Percentiles rank a stretch among this genome's conserved stretches.
phyloP scores from a whole-genome alignment of 2,888 invertebrate genomes.

The Lasioglossum zephyrum region DNA sequence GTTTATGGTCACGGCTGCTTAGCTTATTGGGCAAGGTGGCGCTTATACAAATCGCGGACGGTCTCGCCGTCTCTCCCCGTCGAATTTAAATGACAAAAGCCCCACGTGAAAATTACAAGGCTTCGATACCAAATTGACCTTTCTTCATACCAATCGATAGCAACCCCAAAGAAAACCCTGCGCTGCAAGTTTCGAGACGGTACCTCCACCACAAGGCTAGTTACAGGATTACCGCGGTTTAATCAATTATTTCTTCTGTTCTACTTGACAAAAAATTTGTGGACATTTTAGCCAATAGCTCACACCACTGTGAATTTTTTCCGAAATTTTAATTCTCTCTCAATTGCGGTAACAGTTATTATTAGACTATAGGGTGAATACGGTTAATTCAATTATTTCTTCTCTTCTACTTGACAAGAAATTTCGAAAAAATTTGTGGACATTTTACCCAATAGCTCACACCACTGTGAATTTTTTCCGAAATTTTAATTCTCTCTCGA shows the following conservation, averaged over 20 bases:
- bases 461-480: too few relatives aligned
- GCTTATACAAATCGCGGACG: constrained; percentile 47
- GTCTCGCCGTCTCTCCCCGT: neutral
- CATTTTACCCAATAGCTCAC: too few relatives aligned
- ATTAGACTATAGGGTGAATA: too few relatives aligned
- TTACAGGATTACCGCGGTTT: neutral
- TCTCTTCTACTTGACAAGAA: too few relatives aligned
- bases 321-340: too few relatives aligned
- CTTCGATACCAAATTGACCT: neutral
- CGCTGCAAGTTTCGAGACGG: neutral
- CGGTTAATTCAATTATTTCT: neutral
- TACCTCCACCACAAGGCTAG: neutral
- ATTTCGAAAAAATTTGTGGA: too few relatives aligned
- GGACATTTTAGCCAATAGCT: too few relatives aligned
- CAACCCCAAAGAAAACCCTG: neutral
- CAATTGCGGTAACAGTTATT: too few relatives aligned
- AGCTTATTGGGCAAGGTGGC: constrained; percentile 45
- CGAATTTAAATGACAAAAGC: constrained; percentile 63
- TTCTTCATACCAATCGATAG: neutral
- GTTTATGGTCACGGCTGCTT: constrained; percentile 43
- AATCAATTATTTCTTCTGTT: neutral
- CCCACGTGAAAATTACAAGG: neutral
- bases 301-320: too few relatives aligned
- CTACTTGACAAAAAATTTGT: too few relatives aligned
- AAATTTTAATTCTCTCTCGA: too few relatives aligned